Evolutionary conservation across 2,797 vertebrate genomes (phyloP).

Genomic region (Galaxias olidus): DNA sequence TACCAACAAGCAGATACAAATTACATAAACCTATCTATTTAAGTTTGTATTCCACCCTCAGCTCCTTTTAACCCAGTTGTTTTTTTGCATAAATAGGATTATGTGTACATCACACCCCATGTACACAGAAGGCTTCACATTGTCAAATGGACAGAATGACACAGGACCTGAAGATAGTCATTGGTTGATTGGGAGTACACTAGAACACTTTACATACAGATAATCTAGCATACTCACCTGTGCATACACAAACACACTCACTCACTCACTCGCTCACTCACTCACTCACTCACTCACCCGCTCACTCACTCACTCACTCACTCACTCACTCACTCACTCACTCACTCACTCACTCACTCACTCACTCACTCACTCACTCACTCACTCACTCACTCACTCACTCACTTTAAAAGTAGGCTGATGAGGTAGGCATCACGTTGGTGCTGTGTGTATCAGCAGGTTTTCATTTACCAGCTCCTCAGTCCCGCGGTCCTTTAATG

Average conservation of each 20-base stretch:
- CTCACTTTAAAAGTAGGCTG: constrained; percentile 18
- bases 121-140: constrained; percentile 47
- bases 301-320: not conserved
- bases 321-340: too few relatives aligned
- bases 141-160: constrained; percentile 48
- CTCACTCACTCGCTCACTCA: constrained; percentile 1
- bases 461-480: constrained; percentile 72
- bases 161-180: constrained; percentile 45
- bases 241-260: not conserved
- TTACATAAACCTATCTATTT: too few relatives aligned
- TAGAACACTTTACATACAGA: too few relatives aligned
- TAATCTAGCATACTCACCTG: not conserved
- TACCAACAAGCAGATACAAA: too few relatives aligned
- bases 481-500: constrained; percentile 46
- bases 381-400: constrained; percentile 16
- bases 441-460: constrained; percentile 64
- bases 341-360: not conserved
- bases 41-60: too few relatives aligned
- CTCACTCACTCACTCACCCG: constrained; percentile 8
- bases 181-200: not conserved
- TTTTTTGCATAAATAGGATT: too few relatives aligned
- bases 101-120: constrained; percentile 11
- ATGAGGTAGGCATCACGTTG: constrained; percentile 26
- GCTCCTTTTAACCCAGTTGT: too few relatives aligned
- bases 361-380: constrained; percentile 3